phyloP scores from a whole-genome alignment of 2,113 vertebrate species.

The Mastomys natalensis region DNA sequence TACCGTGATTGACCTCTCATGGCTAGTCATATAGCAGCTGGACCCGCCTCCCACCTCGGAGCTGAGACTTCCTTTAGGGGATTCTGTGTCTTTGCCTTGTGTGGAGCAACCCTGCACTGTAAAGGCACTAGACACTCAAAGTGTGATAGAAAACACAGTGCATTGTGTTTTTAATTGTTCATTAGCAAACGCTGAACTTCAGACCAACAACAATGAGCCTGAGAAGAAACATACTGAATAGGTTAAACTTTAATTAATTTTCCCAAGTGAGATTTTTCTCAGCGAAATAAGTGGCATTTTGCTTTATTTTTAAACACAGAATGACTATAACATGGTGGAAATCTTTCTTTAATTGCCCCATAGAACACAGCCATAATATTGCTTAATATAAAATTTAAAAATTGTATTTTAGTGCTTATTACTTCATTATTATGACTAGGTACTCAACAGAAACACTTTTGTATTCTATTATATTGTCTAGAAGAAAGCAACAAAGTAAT shows the following conservation, averaged over 20 bases:
- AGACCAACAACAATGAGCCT: constrained; percentile 40
- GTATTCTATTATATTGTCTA: constrained; percentile 14
- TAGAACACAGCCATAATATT: constrained; percentile 5
- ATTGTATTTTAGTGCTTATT: constrained; percentile 47
- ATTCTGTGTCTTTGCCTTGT: not conserved
- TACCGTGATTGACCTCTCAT: not conserved
- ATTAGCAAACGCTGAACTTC: constrained; percentile 74
- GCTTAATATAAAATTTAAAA: constrained; percentile 59
- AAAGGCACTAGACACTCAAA: not conserved
- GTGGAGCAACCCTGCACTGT: constrained; percentile 48
- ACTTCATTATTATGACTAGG: constrained; percentile 36
- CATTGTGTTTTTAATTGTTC: constrained; percentile 62
- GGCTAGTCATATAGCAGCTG: not conserved
- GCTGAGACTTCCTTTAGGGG: not conserved
- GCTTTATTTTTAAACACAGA: constrained; percentile 44
- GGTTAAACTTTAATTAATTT: constrained; percentile 57
- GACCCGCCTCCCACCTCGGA: not conserved
- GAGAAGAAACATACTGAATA: not conserved
- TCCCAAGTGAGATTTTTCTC: constrained; percentile 6
- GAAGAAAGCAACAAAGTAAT: constrained; percentile 39
- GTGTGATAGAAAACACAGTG: constrained; percentile 53
- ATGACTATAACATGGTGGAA: constrained; percentile 22
- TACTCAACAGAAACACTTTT: constrained; percentile 29
- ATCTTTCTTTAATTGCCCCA: constrained; percentile 39
- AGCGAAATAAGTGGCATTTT: not conserved